Conservation (phyloP, 2,113 vertebrate species). For the Eonycteris spelaea region DNA sequence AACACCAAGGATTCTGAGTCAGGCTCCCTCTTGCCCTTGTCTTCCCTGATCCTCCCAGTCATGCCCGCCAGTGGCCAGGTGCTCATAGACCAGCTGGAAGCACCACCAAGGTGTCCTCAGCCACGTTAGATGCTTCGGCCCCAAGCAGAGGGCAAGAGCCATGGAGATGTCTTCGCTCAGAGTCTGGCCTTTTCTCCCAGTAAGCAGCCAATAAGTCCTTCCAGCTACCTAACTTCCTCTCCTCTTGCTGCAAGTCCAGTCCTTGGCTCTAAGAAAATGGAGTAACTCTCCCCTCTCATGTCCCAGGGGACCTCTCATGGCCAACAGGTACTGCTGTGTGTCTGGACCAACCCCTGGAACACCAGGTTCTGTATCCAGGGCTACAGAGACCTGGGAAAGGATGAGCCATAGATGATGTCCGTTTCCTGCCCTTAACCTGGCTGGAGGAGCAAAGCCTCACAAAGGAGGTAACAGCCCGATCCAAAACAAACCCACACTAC, state of each 20-base stretch:
- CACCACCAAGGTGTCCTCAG: background rate
- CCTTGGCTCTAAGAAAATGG: background rate
- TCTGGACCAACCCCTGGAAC: background rate
- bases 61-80: background rate
- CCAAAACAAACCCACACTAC: background rate
- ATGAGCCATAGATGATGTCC: background rate
- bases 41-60: background rate
- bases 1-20: background rate
- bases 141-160: background rate
- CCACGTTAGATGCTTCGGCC: background rate
- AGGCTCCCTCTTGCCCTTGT: background rate
- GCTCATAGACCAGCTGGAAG: background rate
- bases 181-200: background rate
- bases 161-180: background rate
- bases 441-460: background rate
- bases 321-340: background rate
- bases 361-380: background rate
- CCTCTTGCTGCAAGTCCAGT: background rate
- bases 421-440: background rate
- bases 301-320: background rate
- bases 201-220: background rate
- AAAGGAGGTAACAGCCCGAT: background rate
- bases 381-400: background rate
- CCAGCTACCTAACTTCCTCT: background rate
- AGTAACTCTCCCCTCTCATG: background rate